These are phyloP conservation scores for Dasysyrphus albostriatus DNA, from an alignment of 2,888 invertebrate genomes.

Conservation along the genomic window DNA sequence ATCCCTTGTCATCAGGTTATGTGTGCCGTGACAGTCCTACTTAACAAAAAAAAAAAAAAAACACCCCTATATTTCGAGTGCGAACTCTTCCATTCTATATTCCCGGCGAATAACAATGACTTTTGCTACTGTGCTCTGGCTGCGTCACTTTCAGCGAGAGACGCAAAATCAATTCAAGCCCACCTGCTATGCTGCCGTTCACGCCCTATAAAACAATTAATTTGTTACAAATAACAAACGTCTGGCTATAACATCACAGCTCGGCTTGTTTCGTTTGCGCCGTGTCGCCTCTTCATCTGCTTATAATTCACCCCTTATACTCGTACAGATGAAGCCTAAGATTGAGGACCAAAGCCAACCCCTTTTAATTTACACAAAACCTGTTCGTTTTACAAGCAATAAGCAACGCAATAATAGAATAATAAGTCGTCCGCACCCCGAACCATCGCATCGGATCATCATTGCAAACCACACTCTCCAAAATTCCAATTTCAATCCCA, in stretches of 20 bases:
- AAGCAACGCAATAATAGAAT: conserved; percentile 59
- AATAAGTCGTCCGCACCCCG: conserved; percentile 52
- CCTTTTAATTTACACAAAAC: conserved; percentile 55
- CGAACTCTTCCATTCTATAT: neutral
- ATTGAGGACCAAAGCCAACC: conserved; percentile 45
- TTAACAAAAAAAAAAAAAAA: neutral
- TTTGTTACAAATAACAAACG: conserved; percentile 75
- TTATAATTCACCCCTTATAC: conserved; percentile 32
- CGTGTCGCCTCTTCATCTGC: conserved; percentile 32
- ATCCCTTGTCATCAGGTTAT: neutral
- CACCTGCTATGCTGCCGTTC: conserved; percentile 68
- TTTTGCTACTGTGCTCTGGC: conserved; percentile 1
- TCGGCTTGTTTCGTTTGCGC: neutral
- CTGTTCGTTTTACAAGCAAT: conserved; percentile 47
- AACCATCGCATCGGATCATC: conserved; percentile 21
- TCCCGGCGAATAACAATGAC: conserved; percentile 8
- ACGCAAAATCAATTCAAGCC: conserved; percentile 62
- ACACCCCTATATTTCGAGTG: neutral
- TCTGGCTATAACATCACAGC: conserved; percentile 37
- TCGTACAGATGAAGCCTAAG: neutral
- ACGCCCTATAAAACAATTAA: conserved; percentile 75
- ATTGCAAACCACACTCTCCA: conserved; percentile 42
- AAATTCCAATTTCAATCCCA: neutral
- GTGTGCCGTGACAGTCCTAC: neutral
- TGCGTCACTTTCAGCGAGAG: conserved; percentile 19